Evolutionary conservation across 2,888 invertebrate species (phyloP), one percentile per base, ranked within the genome.

Genomic region (Cacoxenus indagator): DNA sequence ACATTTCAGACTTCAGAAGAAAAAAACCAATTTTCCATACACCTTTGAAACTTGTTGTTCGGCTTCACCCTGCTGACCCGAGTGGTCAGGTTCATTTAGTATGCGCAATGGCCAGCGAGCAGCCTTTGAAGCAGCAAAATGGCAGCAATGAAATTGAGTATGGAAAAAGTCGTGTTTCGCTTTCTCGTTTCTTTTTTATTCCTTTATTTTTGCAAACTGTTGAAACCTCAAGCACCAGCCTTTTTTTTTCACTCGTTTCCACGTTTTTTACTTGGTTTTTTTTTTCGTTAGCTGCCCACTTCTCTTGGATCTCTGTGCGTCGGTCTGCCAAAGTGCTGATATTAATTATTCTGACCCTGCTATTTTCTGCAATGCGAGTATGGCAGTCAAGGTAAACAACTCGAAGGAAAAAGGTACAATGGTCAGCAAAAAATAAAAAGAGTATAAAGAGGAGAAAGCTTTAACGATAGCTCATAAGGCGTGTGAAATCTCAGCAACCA

Each of bases 321-420:
- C n/a, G 67, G 68, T 51, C 64, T 69, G 62, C 65, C 71, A 73
- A 77, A 26, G 70, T 78, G 70, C 65, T 68, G 76, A 76, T 80
- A 78, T 80, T 82, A 82, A 82, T 78, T 81, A 80, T 80, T 82
- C 76, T 76, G 72, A 61, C 71, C 55, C 37, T 67, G 11, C 54
- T 54, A 19, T 54, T 4, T 11, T 4, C 46, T 46, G 46, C 4
- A 43, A 51, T 3, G 19, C 9, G 26, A 8, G 11, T 11, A 54
- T n/a, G 37, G 37, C 14, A 37, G 37, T 37, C 37, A 37, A 48
- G n/a, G 1, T 48, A n/a, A 14, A 6, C n/a, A n/a, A 46, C 14
- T 0, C 11, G 2, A 1, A 46, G n/a, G n/a, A 46, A 48, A 48
- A n/a, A 8, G 1, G 4, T 6, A 48, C 2, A 48, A 19, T 2